Evolutionary conservation across 2,797 vertebrate genomes (phyloP).

Genomic region (Graptemys geographica): DNA sequence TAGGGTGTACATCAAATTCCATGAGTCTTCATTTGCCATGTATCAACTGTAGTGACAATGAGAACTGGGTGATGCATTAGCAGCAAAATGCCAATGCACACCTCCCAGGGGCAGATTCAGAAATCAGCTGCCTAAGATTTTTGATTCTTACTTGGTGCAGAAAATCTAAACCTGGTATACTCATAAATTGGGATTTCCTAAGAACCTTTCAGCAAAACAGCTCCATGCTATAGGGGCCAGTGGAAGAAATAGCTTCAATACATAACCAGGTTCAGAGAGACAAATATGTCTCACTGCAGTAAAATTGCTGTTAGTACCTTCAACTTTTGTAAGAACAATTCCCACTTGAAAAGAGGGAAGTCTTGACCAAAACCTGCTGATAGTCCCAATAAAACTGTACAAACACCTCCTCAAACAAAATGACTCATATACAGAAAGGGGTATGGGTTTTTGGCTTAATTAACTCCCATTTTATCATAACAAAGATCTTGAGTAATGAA

Average conservation of each 20-base stretch:
- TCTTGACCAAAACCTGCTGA: neutral
- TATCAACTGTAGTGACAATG: neutral
- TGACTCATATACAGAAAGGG: neutral
- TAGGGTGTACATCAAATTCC: constrained; percentile 28
- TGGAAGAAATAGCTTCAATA: neutral
- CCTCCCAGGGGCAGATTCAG: neutral
- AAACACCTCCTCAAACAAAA: constrained; percentile 1
- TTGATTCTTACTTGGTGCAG: neutral
- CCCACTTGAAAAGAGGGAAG: neutral
- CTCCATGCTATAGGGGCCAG: neutral
- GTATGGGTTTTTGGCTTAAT: neutral
- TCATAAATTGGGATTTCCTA: neutral
- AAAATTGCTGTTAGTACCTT: neutral
- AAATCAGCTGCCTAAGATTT: constrained; percentile 23
- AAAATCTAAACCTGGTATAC: constrained; percentile 9
- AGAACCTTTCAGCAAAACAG: neutral
- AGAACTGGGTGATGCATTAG: neutral
- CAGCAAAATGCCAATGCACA: constrained; percentile 14
- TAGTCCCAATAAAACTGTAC: neutral
- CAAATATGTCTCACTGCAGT: fast-evolving
- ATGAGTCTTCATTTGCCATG: neutral
- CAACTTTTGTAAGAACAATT: neutral
- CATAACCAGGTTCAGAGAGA: neutral
- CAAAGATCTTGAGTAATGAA: neutral
- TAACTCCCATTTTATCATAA: neutral